Evolutionary conservation across 30 jellyfish, hydroid and myxozoan species (phyloP), one percentile per base, ranked within the genome.

Genomic region (Hydra vulgaris): DNA sequence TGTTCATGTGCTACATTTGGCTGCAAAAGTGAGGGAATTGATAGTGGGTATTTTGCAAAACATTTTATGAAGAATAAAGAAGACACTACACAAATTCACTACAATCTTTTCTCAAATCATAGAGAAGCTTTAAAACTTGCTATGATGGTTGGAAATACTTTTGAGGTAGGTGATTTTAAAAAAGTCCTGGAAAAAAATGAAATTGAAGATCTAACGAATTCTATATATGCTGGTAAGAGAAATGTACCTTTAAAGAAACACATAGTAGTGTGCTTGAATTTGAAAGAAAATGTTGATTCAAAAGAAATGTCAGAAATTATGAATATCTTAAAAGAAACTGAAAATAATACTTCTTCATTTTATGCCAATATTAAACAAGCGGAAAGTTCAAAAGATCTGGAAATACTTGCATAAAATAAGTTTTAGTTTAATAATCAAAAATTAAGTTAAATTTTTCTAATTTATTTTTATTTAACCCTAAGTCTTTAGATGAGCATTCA

Each of bases 11-110:
- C 77, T 17, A 78, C 76, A 78, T 78, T 78, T 66, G 78, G 77
- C 15, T 78, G 77, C 77, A 78, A 78, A 18, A 55, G 27, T 20
- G 85, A 24, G 8, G 77, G 77, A 15, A 53, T 78, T 61, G 85
- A 78, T 78, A 78, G 54, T 55, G 85, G 79, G 15, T 78, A 53
- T 23, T 78, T 78, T 55, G 85, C 85, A 16, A 78, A 78, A 78
- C 76, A 78, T 18, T 78, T 78, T 18, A 78, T 78, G 77, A 78
- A 78, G 20, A 78, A 78, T 24, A 40, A 23, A 53, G 85, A 78
- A 78, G 52, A 55, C 20, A 78, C 85, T 26, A 78, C 85, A 55
- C 27, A 23, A 17, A 61, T 54, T 27, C 85, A 78, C 25, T 78
- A 78, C 23, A 78, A 78, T 78, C 54, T 78, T 23, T 61, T 24